A percentile compares a stretch with the other conserved stretches of the same genome.
Evolutionary conservation across 2,797 vertebrate species (phyloP).

Genomic region (Poecilia picta): DNA sequence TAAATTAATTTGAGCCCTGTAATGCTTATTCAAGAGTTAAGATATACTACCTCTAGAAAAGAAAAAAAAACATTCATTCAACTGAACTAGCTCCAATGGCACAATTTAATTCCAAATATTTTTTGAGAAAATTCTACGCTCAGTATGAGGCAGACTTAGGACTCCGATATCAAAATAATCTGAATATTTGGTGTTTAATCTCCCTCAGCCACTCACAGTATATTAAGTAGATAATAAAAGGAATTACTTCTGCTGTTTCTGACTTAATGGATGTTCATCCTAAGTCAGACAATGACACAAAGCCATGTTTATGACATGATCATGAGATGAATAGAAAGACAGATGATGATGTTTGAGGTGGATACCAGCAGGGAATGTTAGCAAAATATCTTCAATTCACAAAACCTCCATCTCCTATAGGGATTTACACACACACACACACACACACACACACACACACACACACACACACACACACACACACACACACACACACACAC

Average conservation of each 20-base stretch:
- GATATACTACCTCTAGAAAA: slow-evolving; percentile 33
- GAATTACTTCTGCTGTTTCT: slow-evolving; percentile 16
- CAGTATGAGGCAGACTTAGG: slow-evolving; percentile 18
- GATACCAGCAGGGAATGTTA: slow-evolving; percentile 30
- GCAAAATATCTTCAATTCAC: slow-evolving; percentile 15
- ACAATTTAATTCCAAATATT: slow-evolving; percentile 49
- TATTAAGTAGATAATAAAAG: slow-evolving; percentile 19
- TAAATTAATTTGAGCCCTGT: slow-evolving; percentile 42
- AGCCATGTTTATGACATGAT: slow-evolving; percentile 16
- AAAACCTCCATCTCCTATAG: not conserved
- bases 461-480: too few species aligned
- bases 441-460: too few species aligned
- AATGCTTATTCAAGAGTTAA: slow-evolving; percentile 56
- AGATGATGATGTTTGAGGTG: slow-evolving; percentile 29
- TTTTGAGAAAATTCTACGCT: slow-evolving; percentile 23
- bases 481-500: too few species aligned
- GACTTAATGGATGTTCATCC: slow-evolving; percentile 31
- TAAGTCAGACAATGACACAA: slow-evolving; percentile 9
- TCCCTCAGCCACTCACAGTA: slow-evolving; percentile 17
- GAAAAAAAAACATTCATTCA: slow-evolving; percentile 18
- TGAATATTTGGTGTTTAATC: slow-evolving; percentile 9
- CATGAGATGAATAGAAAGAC: slow-evolving; percentile 45
- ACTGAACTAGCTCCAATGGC: slow-evolving; percentile 54
- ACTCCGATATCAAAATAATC: slow-evolving; percentile 19
- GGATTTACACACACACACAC: not conserved